Base-by-base conservation (phyloP, 2,797 vertebrate species). In the Poeciliopsis turneri region DNA sequence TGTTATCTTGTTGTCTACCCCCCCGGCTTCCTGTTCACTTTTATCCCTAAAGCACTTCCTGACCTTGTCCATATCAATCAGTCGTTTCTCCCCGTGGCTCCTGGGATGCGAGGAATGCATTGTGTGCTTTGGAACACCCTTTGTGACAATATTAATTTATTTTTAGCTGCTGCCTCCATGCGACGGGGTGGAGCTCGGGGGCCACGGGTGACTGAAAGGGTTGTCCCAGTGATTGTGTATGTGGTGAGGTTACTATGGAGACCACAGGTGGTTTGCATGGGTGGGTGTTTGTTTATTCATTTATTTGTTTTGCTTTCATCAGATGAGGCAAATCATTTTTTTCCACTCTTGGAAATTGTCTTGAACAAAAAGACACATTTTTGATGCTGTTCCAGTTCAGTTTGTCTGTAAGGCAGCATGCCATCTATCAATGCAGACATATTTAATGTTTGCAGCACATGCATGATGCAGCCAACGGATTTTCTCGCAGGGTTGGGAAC, bases 141-240 rank as follows among this genome's bases (percentile, higher is more conserved):
- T 95, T 93, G 93, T 94, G 92, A 84, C 86, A 91, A 93, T 95
- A 95, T 95, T 94, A 88, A 95, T 95, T 92, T 94, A 93, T 93
- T 94, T 95, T 94, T 92, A 94, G 89, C 81, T 74, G 71, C 39
- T 91, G 90, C 89, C 88, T 86, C 61, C 0, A 51, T 88, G 87
- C 76, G 76, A 80, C 78, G 74, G 79, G 88, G 88, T 78, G 73
- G 84, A 59, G 79, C 51, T 72, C 25, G 84, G 82, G 91, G 84
- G 84, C 80, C 36, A 57, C n/a, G 84, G 72, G 75, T 83, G 90
- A 90, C 85, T 87, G 71, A 84, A 84, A 82, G 87, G 82, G 92
- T 90, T 93, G 84, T 88, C 89, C 82, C 82, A 75, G 87, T 82
- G 88, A 91, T 81, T 78, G 72, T 84, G 28, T 87, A 81, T 84